Base-by-base conservation (phyloP, 2,113 vertebrate species). In the Myodes glareolus region DNA sequence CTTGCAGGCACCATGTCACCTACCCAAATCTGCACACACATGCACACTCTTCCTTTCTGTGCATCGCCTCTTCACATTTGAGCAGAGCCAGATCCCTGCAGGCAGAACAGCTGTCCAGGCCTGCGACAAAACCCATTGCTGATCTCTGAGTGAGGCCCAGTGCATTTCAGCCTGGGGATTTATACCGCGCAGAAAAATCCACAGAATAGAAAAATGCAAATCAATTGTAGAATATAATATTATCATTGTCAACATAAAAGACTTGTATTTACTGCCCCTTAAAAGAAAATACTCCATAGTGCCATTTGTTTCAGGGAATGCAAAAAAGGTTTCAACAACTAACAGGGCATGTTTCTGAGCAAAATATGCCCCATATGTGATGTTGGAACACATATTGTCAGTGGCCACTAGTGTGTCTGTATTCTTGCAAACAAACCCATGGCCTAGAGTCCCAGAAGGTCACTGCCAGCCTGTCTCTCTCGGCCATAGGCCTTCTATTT, bases 321-420 rank as follows among this genome's bases (percentile, higher is more conserved):
- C 98, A 97, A 97, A 98, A 98, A 97, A 98, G 98, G 99, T 99
- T 99, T 99, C 99, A 99, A 99, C 99, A 99, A 98, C 99, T 99
- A 99, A 99, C 99, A 99, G 94, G 55, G 90, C 67, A 96, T 99
- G 99, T 99, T 99, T 99, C 99, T 98, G 98, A 98, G 98, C 99
- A 98, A 99, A 99, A 99, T 99, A 99, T 25, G 95, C 97, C 94
- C 93, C 9, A n/a, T 97, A 97, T 97, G 97, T 91, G 97, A 97
- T 98, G 98, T 98, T 47, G 96, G 97, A 96, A 98, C 96, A 90
- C 97, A 98, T 97, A 98, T 77, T 97, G 81, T 95, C 98, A 98
- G 98, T 92, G 97, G 98, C 97, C 95, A 95, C 95, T 98, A 65
- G 72, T 50, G 10, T 47, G 91, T 98, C 97, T 97, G 89, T 93